Evolutionary conservation across 2,888 invertebrate genomes (phyloP).

Genomic region (Trachelus troglodyta): DNA sequence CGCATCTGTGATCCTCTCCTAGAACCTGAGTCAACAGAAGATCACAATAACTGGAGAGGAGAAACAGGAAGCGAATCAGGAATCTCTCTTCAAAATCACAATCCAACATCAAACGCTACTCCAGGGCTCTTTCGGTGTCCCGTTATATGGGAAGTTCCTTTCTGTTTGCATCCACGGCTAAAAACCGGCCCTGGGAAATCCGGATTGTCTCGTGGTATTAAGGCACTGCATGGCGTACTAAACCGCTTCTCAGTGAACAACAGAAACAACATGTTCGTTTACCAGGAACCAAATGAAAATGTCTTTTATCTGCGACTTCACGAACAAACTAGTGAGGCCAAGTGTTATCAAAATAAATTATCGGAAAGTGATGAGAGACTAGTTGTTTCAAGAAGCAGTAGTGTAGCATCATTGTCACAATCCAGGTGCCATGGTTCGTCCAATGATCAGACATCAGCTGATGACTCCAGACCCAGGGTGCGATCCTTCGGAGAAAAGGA

Average conservation of each 20-base stretch:
- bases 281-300: conserved; percentile 73
- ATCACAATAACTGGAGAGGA: conserved; percentile 53
- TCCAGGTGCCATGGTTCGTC: conserved; percentile 41
- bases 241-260: conserved; percentile 79
- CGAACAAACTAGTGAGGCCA: conserved; percentile 60
- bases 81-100: conserved; percentile 34
- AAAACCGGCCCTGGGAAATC: conserved; percentile 74
- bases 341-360: conserved; percentile 57
- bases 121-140: conserved; percentile 81
- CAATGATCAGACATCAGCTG: conserved; percentile 34
- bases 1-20: conserved; percentile 75
- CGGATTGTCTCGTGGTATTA: conserved; percentile 72
- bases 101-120: conserved; percentile 65
- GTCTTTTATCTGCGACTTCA: conserved; percentile 72
- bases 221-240: conserved; percentile 74
- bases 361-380: conserved; percentile 63
- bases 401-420: conserved; percentile 60
- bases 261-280: conserved; percentile 82
- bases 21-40: conserved; percentile 73
- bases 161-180: conserved; percentile 77
- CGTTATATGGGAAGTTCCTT: conserved; percentile 78
- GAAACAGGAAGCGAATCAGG: conserved; percentile 43
- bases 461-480: conserved; percentile 70
- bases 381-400: conserved; percentile 62
- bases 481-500: conserved; percentile 72